Evolutionary conservation across 2,113 vertebrate genomes (phyloP).

Genomic region (Odontophorus gujanensis): DNA sequence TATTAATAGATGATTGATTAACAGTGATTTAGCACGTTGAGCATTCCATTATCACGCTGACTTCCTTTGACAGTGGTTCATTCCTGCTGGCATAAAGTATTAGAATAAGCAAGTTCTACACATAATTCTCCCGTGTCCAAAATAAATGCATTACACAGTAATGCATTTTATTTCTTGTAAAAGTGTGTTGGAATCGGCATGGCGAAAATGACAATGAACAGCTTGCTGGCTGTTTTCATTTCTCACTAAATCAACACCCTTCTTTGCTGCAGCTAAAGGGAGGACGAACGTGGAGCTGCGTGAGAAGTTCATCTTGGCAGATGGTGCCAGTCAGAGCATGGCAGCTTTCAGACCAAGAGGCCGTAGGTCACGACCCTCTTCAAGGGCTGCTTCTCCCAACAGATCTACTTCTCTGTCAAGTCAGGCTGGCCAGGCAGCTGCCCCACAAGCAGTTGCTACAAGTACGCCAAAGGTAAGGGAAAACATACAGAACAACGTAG

Average conservation of each 20-base stretch:
- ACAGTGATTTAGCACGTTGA: constrained; percentile 76
- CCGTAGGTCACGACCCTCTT: constrained; percentile 92
- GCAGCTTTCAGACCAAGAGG: constrained; percentile 94
- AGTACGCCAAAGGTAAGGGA: constrained; percentile 88
- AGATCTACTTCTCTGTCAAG: constrained; percentile 90
- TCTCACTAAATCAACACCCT: neutral
- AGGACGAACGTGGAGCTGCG: constrained; percentile 96
- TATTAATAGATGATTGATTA: constrained; percentile 72
- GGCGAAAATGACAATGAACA: constrained; percentile 63
- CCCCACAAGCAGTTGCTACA: constrained; percentile 75
- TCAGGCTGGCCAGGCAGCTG: constrained; percentile 82
- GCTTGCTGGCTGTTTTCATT: neutral
- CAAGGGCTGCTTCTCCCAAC: constrained; percentile 92
- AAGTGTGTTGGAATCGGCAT: constrained; percentile 76
- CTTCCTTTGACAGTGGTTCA: constrained; percentile 77
- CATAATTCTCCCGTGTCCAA: constrained; percentile 65
- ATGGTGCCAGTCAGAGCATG: constrained; percentile 94
- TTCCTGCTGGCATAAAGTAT: constrained; percentile 79
- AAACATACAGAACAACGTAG: neutral
- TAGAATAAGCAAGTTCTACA: constrained; percentile 74
- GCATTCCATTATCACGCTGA: constrained; percentile 82
- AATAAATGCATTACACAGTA: constrained; percentile 80
- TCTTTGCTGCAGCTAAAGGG: constrained; percentile 88
- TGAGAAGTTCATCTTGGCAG: constrained; percentile 97
- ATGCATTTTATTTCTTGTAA: constrained; percentile 82